Base-by-base conservation (phyloP, 2,113 vertebrate species). In the Prionailurus bengalensis region DNA sequence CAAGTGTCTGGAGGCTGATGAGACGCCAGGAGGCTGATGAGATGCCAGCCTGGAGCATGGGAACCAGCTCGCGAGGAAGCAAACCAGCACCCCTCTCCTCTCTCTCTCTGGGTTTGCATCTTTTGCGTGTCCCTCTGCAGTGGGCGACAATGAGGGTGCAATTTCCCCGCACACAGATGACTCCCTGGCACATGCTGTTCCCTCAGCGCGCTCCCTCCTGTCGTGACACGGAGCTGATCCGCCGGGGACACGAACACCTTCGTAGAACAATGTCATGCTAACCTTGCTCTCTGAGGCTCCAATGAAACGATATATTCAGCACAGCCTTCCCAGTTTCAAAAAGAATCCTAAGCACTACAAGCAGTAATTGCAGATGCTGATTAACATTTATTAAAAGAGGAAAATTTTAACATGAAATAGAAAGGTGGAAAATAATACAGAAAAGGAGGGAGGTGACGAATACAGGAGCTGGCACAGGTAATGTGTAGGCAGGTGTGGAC, bases 41-140 rank as follows among this genome's bases (percentile, higher is more conserved):
- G 45, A 45, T 45, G 45, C 5, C 10, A 1, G 8, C 8, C 1
- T 17, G 17, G 0, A 0, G 36, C 4, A 1, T 13, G 45, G 27
- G 33, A 11, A 39, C 13, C 10, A 17, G 25, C 84, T 48, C 16
- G 11, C 15, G 3, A 13, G 68, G 33, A 42, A 48, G 36, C 0
- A 31, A 15, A 11, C 4, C 21, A 31, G 15, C 0, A 0, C 31
- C 6, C 4, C 0, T 13, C 25, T 65, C 25, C 53, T 93, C 42
- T 39, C 29, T 42, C 1, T 23, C 39, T 4, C 58, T 23, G 58
- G 21, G 1, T 3, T 8, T 16, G 13, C 1, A 15, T 51, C 68
- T 25, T 66, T 7, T 7, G 4, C 1, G 11, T 71, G 2, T 39
- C 36, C 17, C 27, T 78, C 10, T 9, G 42, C 17, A 14, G 42